Conservation (phyloP, 2,113 vertebrate genomes). For the Ameiurus melas region DNA sequence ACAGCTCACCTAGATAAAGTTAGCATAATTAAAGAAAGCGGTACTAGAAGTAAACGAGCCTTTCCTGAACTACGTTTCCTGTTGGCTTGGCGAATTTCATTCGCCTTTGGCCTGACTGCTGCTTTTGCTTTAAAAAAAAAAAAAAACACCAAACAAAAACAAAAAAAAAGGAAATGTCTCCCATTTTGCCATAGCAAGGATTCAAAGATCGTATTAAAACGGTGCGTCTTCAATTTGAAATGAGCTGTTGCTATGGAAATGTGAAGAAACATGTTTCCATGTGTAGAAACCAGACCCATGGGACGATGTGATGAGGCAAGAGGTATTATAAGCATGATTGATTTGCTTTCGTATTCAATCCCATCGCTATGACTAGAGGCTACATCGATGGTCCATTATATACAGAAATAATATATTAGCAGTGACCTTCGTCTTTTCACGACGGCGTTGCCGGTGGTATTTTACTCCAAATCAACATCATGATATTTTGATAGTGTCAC, state of each 20-base stretch:
- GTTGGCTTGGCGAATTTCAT: background rate
- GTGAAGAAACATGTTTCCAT: background rate
- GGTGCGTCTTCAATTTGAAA: background rate
- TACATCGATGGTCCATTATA: background rate
- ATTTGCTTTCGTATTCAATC: background rate
- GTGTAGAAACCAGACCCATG: background rate
- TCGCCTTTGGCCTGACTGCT: background rate
- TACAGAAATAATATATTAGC: background rate
- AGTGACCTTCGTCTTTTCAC: background rate
- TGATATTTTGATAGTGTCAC: background rate
- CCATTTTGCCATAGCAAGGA: background rate
- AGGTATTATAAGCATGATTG: background rate
- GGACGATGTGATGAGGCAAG: background rate
- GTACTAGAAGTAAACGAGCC: background rate
- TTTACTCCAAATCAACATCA: background rate
- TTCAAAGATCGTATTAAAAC: background rate
- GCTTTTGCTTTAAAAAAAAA: too few relatives aligned
- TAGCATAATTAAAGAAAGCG: background rate
- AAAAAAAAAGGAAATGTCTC: background rate
- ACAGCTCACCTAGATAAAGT: background rate
- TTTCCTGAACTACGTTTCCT: background rate
- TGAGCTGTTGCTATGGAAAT: background rate
- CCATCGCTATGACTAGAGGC: background rate
- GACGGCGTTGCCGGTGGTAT: background rate
- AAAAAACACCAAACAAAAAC: too few relatives aligned